These are phyloP conservation scores for Aselliscus stoliczkanus DNA, from an alignment of 2,797 vertebrate species.

Conservation along the genomic window DNA sequence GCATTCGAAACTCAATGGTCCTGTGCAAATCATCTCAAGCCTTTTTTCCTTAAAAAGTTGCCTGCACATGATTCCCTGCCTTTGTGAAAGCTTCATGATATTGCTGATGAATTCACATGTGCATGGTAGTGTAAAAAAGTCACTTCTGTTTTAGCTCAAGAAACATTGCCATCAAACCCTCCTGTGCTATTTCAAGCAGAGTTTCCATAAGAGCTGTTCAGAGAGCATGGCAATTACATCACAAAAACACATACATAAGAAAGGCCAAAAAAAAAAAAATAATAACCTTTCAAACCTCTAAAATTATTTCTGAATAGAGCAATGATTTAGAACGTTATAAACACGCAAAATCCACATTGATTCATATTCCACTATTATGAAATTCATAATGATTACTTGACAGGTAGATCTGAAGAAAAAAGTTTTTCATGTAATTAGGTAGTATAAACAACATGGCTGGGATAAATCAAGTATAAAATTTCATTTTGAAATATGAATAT, in stretches of 20 bases:
- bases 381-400: constrained; percentile 40
- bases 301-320: not conserved
- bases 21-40: not conserved
- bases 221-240: not conserved
- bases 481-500: constrained; percentile 43
- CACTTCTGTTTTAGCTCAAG: not conserved
- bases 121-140: not conserved
- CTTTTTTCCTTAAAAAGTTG: not conserved
- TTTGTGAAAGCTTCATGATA: constrained; percentile 4
- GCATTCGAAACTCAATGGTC: not conserved
- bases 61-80: not conserved
- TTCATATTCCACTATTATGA: constrained; percentile 17
- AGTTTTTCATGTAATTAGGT: not conserved
- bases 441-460: constrained; percentile 12
- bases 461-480: constrained; percentile 18
- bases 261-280: not conserved
- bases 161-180: not conserved
- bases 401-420: constrained; percentile 19
- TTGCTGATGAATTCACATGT: not conserved
- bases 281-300: not conserved
- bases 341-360: not conserved
- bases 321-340: not conserved
- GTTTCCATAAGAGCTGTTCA: not conserved
- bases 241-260: not conserved
- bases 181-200: not conserved